Base-by-base conservation (phyloP, 2,797 vertebrate species). In the Meriones psammophilus region DNA sequence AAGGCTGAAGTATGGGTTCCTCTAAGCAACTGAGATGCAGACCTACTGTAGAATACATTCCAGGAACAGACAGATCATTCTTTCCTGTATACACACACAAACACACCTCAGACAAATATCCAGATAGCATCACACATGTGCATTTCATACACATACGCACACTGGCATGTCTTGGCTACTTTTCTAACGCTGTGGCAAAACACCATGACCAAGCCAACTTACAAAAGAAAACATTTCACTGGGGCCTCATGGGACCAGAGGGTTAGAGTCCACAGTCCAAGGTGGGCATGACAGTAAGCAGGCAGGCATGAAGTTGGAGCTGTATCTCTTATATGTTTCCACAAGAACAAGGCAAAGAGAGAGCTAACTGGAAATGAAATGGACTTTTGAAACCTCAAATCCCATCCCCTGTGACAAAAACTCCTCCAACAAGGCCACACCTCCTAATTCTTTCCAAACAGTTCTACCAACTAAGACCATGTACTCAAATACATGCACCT, bases 11-110 rank as follows among this genome's bases (percentile, higher is more conserved):
- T 73, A 22, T 26, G 17, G 30, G 73, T 64, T 15, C 28, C 10
- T 12, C 7, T 66, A 76, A 77, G 83, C 58, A 56, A 8, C 24
- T 64, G 58, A 58, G 9, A 93, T 60, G 85, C 15, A 24, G 66
- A 66, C 79, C 50, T 86, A 64, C 83, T 62, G 13, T 33, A 66
- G 18, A 94, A 58, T 30, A 60, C 68, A 89, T 83, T 77, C 87
- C 28, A 96, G 36, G 42, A 30, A 84, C 76, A 92, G 73, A 84
- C 76, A 93, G 56, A 88, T 8, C 1, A 8, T 80, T 15, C 20
- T 76, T 42, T 24, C 58, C 28, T 46, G 3, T 9, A 73, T 5
- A 88, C 69, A 88, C 46, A 71, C 50, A 39, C 22, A 58, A 17
- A 58, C 39, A 39, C 74, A 42, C 64, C 14, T 58, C 4, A 36